Evolutionary conservation across 2,113 vertebrate genomes (phyloP), one percentile per base, ranked within the genome.

Genomic region (Prunella fulvescens): DNA sequence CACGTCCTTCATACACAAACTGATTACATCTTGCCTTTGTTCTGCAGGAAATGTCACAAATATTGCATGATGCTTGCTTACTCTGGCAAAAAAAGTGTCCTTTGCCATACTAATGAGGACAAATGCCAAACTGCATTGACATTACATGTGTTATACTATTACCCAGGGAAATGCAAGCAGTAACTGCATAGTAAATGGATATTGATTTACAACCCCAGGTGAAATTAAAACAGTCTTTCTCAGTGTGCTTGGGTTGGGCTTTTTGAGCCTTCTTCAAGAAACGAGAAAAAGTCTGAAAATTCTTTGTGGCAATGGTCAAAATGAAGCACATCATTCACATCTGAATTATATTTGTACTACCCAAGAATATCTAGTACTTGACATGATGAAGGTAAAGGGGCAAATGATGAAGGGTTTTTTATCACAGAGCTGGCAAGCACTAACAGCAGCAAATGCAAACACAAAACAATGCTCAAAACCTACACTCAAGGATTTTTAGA

Each of bases 201-300:
- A 98, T 98, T 88, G 97, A 98, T 97, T 98, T 96, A 97, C 14
- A 70, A 96, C 87, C 96, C 96, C 94, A 97, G 69, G 93, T 97
- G 96, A 97, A 97, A 98, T 95, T 93, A 94, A 95, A 97, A 79
- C 48, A 93, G 95, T 81, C 96, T 81, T 77, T 93, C 80, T 87
- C 45, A 47, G 82, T 18, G 74, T 80, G 78, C 65, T 57, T 86
- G 67, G 82, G 62, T 39, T 25, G 39, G 58, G 70, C 56, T 66
- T 76, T 93, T 93, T 91, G 89, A 86, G 67, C 81, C 56, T 66
- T 39, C 71, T 53, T 50, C 14, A 54, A 79, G 37, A 58, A 73
- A 89, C 28, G 72, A 89, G 37, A 67, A 80, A 92, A 91, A 23
- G 39, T 44, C 40, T 94, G 60, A 66, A 94, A 95, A 89, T 85